Evolutionary conservation across 2,888 invertebrate species (phyloP).

Genomic region (Teleiodes luculella): DNA sequence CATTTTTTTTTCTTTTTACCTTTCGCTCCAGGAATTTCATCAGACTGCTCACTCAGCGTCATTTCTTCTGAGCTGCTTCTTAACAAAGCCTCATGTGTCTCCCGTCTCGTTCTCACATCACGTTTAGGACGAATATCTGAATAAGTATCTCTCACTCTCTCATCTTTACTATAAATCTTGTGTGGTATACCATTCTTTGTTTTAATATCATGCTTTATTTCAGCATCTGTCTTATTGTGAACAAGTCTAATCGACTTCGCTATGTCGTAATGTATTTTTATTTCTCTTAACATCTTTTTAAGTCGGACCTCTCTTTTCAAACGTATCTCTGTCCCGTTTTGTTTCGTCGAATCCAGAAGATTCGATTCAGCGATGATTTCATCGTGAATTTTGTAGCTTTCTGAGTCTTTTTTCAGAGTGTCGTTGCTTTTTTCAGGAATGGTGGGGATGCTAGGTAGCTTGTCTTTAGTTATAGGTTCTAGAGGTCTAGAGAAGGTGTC

Average conservation of each 20-base stretch:
- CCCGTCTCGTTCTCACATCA: constrained; percentile 37
- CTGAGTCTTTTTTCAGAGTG: constrained; percentile 29
- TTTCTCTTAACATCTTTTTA: constrained; percentile 17
- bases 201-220: not conserved
- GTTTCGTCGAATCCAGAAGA: constrained; percentile 47
- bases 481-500: constrained; percentile 51
- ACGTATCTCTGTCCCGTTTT: constrained; percentile 41
- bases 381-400: constrained; percentile 48
- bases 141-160: not conserved
- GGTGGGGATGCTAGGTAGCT: constrained; percentile 47
- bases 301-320: constrained; percentile 12
- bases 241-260: constrained; percentile 6
- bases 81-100: constrained; percentile 45
- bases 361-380: constrained; percentile 58
- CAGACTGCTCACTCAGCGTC: constrained; percentile 47
- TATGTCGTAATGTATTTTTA: not conserved
- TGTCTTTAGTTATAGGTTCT: constrained; percentile 47
- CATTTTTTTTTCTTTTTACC: no score
- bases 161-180: not conserved
- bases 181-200: not conserved
- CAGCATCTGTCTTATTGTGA: not conserved
- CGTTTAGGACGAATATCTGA: constrained; percentile 30
- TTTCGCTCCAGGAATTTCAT: constrained; percentile 33
- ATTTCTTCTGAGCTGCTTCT: constrained; percentile 58
- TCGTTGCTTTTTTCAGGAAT: constrained; percentile 47